Evolutionary conservation across 2,113 vertebrate genomes (phyloP), one percentile per base, ranked within the genome.

Genomic region (Leptocoma aspasia): DNA sequence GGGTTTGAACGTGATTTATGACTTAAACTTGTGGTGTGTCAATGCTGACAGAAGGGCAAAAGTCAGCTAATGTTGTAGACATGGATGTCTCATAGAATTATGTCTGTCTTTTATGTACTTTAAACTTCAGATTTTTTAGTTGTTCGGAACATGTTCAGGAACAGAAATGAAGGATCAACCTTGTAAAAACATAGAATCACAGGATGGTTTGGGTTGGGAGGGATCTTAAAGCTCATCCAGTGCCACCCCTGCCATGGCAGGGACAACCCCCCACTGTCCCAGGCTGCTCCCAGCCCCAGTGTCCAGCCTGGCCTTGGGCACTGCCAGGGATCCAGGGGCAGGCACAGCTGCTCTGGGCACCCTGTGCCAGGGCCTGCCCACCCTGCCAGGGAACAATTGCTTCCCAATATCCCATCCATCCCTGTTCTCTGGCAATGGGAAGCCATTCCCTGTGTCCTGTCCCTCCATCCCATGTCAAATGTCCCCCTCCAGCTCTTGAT

Each of bases 321-420:
- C 47, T 75, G 1, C 37, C 77, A 81, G 45, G 61, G 39, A 75
- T 75, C 13, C 85, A 81, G 70, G 47, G 53, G 54, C 60, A 53
- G 61, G 61, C 52, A 0, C 39, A 44, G 76, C 69, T 21, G 1
- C 8, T 81, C 44, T 66, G 68, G 15, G 10, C 23, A 52, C 9
- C 13, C 45, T 44, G 42, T 5, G 27, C 53, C 78, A n/a, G 53
- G 9, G 2, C 39, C 64, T 15, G 1, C 15, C 7, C 20, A 28
- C 19, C 15, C 10, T 52, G 3, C 8, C 35, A 70, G 15, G n/a
- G 65, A 28, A 15, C 13, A 12, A 70, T 50, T 69, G 27, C 66
- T 41, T 7, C 61, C 33, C 45, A 9, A 0, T 5, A 0, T 60
- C 19, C 60, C 33, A 12, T 12, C 20, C 2, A 2, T 0, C 4